phyloP scores from a whole-genome alignment of 2,888 invertebrate species.

The Arge pagana region DNA sequence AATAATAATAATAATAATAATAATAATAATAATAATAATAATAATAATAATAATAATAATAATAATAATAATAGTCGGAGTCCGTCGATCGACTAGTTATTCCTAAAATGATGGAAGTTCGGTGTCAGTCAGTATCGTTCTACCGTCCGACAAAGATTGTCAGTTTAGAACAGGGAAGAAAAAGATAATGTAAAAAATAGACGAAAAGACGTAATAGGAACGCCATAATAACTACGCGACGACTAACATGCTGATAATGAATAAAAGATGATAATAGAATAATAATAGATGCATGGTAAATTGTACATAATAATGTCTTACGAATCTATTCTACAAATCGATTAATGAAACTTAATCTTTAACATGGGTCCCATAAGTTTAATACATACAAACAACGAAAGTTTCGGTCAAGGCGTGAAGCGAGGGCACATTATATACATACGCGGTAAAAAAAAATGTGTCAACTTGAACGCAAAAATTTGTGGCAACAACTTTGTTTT shows the following conservation, averaged over 20 bases:
- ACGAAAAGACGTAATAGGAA: not conserved
- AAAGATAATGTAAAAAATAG: no score
- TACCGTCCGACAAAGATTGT: no score
- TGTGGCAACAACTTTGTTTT: not conserved
- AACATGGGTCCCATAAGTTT: conserved; percentile 18
- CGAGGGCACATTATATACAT: no score
- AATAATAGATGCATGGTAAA: not conserved
- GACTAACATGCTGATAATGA: no score
- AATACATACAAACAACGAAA: conserved; percentile 17
- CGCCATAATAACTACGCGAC: no score
- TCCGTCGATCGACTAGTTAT: conserved; percentile 24
- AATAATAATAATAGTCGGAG: conserved; percentile 27
- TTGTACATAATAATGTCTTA: conserved; percentile 4
- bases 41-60: conserved; percentile 24
- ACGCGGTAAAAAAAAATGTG: no score
- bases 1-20: conserved; percentile 29
- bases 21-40: conserved; percentile 22
- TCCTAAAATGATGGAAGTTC: conserved; percentile 23
- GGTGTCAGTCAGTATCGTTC: conserved; percentile 3
- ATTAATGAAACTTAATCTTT: conserved; percentile 12
- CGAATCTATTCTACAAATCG: not conserved
- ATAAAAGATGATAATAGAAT: not conserved
- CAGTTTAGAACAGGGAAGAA: no score
- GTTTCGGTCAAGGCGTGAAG: no score
- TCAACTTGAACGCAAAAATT: no score